phyloP scores from a whole-genome alignment of 2,888 invertebrate species.

The Cyrtodaria siliqua region DNA sequence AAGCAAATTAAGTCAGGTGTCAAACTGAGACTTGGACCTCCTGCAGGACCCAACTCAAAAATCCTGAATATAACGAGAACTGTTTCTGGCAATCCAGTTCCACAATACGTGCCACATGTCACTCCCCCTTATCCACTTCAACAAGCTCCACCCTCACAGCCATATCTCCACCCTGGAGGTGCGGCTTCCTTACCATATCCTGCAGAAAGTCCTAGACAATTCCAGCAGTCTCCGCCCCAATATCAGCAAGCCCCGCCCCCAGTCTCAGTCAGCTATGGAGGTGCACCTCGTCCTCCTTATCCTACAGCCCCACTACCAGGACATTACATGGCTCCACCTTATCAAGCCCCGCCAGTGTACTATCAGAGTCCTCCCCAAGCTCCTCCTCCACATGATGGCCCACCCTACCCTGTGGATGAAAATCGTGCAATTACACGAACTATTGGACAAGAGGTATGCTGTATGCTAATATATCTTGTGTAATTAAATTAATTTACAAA shows the following conservation, averaged over 20 bases:
- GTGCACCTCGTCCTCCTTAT: not conserved
- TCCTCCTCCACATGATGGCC: conserved; percentile 14
- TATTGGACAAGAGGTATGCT: conserved; percentile 9
- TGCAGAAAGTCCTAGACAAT: not conserved
- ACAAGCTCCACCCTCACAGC: not conserved
- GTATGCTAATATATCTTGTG: too few species aligned
- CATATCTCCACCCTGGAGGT: conserved; percentile 1
- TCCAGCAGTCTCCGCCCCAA: not conserved
- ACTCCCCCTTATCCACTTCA: not conserved
- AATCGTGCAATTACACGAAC: conserved; percentile 15
- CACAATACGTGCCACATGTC: not conserved
- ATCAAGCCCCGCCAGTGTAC: conserved; percentile 14
- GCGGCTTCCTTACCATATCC: conserved; percentile 5
- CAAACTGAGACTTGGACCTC: conserved; percentile 43
- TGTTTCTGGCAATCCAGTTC: conserved; percentile 16
- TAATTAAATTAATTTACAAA: too few species aligned
- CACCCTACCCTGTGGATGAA: conserved; percentile 37
- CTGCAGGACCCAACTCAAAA: conserved; percentile 2
- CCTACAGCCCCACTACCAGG: not conserved
- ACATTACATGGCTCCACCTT: conserved; percentile 8
- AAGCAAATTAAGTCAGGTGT: conserved; percentile 21
- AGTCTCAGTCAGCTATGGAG: conserved; percentile 4
- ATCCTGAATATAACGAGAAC: conserved; percentile 45
- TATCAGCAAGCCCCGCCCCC: conserved; percentile 19
- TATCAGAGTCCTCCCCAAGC: not conserved